phyloP scores from a whole-genome alignment of 1,140 invertebrate genomes.

The Eriocheir sinensis region DNA sequence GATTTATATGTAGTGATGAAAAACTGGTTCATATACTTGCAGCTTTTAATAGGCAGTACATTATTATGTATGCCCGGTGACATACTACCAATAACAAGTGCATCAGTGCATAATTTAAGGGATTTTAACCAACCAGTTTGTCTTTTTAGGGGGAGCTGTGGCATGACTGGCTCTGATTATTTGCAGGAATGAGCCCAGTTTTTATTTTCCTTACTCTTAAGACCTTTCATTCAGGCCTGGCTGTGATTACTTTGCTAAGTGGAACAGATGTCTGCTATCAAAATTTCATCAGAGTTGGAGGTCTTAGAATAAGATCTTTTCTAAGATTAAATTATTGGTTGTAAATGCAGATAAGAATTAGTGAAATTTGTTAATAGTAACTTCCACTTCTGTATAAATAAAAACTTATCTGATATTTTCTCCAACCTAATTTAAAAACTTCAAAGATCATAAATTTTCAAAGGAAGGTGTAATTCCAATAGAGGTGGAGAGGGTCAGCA shows the following conservation, averaged over 20 bases:
- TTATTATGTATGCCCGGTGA: not conserved
- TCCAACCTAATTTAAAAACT: not conserved
- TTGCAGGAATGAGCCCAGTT: not conserved
- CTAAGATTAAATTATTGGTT: conserved; percentile 1
- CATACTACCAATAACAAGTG: not conserved
- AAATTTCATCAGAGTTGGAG: not conserved
- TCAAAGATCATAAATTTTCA: not conserved
- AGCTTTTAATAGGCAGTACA: not conserved
- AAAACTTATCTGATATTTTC: not conserved
- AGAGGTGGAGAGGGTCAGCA: not conserved
- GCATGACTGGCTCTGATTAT: not conserved
- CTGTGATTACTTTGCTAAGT: conserved; percentile 25
- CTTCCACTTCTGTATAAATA: not conserved
- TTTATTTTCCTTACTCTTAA: not conserved
- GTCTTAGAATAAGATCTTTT: not conserved
- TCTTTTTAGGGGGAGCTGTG: not conserved
- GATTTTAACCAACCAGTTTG: not conserved
- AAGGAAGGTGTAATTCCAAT: not conserved
- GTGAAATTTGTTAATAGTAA: not conserved
- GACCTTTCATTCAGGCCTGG: conserved; percentile 1
- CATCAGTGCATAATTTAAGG: not conserved
- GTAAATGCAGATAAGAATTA: not conserved
- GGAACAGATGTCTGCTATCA: not conserved
- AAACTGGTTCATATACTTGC: not conserved
- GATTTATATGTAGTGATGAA: not conserved